Percentiles rank a stretch among this genome's conserved stretches.
These are phyloP conservation scores for Coecobrya sp. DNA, from an alignment of 2,888 invertebrate genomes.

Conservation along the genomic window DNA sequence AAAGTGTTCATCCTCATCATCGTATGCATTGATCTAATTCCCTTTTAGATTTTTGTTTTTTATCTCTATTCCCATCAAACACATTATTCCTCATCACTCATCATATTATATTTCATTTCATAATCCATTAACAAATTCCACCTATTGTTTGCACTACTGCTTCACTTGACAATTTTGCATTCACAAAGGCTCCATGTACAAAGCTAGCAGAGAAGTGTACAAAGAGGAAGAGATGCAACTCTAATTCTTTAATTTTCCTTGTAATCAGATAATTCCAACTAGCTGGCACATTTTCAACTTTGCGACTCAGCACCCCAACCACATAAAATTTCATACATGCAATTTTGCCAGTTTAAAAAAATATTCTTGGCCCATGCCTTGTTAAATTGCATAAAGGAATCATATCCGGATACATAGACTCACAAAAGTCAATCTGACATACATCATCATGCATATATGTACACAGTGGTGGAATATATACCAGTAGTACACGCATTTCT, in stretches of 20 bases:
- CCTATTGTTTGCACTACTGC: conserved; percentile 54
- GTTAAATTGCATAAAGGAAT: conserved; percentile 52
- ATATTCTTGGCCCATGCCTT: conserved; percentile 5
- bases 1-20: background rate
- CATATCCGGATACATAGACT: background rate
- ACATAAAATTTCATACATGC: background rate
- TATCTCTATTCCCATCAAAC: conserved; percentile 2
- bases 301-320: conserved; percentile 44
- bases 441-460: background rate
- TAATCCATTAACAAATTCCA: conserved; percentile 49
- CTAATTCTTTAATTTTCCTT: conserved; percentile 64
- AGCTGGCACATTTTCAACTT: conserved; percentile 69
- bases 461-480: too few species aligned
- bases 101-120: conserved; percentile 57
- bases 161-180: conserved; percentile 34
- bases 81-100: conserved; percentile 26
- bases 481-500: conserved; percentile 36
- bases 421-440: background rate
- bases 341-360: conserved; percentile 28
- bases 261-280: conserved; percentile 65
- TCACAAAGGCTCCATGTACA: background rate
- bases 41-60: background rate
- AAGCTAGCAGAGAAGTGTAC: background rate
- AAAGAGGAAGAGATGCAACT: conserved; percentile 31
- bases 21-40: background rate